phyloP scores from a whole-genome alignment of 2,113 vertebrate species.

The Xiphophorus couchianus region DNA sequence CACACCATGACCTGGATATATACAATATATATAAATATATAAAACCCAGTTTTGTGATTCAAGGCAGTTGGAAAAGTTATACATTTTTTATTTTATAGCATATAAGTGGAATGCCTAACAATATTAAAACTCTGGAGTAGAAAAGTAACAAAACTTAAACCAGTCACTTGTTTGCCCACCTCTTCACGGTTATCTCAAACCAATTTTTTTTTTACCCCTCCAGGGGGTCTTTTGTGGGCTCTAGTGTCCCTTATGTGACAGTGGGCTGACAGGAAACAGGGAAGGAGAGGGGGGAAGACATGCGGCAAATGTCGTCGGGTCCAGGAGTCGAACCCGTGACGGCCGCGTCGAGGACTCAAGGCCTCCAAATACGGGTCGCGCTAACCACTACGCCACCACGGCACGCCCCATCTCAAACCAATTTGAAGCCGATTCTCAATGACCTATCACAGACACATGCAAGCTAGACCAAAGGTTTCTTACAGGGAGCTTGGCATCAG shows the following conservation, averaged over 20 bases:
- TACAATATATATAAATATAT: no score
- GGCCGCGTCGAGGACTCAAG: no score
- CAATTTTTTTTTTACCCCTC: not conserved
- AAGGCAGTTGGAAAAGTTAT: not conserved
- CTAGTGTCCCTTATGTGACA: no score
- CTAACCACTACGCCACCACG: no score
- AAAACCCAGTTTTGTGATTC: no score
- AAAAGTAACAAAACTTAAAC: not conserved
- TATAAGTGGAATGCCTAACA: not conserved
- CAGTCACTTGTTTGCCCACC: not conserved
- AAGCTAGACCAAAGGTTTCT: slow-evolving; percentile 27
- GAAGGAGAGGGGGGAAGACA: no score
- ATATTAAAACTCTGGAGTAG: not conserved
- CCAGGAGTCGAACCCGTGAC: no score
- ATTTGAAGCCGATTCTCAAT: not conserved
- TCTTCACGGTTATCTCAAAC: not conserved
- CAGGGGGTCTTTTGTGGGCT: no score
- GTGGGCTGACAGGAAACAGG: no score
- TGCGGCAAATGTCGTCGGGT: no score
- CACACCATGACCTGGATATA: slow-evolving; percentile 86
- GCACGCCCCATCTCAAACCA: not conserved
- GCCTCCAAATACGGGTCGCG: no score
- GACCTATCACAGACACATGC: not conserved
- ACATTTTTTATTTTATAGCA: not conserved
- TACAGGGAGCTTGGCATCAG: slow-evolving; percentile 76